phyloP scores from a whole-genome alignment of 2,113 vertebrate species.

The Mastomys coucha region DNA sequence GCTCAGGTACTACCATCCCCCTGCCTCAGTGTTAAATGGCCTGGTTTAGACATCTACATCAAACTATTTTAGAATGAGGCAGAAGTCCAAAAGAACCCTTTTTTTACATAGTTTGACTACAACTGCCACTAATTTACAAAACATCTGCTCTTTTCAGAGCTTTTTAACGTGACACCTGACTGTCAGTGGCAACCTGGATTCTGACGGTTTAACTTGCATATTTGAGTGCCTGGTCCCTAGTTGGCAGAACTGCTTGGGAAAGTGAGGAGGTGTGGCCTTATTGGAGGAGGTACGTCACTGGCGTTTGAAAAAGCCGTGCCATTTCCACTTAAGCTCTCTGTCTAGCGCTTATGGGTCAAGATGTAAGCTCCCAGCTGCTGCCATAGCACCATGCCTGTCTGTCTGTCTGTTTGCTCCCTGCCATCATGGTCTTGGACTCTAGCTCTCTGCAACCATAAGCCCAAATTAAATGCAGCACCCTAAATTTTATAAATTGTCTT shows the following conservation, averaged over 20 bases:
- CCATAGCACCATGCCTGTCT: neutral
- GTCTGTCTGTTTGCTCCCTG: neutral
- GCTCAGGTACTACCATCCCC: neutral
- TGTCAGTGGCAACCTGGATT: neutral
- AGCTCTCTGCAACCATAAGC: neutral
- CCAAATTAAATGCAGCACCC: neutral
- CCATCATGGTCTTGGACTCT: neutral
- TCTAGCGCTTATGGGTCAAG: neutral
- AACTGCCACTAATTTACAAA: neutral
- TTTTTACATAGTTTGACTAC: neutral
- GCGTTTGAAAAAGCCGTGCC: neutral
- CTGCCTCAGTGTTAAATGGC: neutral
- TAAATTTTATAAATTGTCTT: neutral
- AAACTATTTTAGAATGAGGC: constrained; percentile 17
- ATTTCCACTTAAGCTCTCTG: neutral
- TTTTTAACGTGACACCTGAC: neutral
- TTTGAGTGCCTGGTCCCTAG: neutral
- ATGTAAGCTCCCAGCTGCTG: neutral
- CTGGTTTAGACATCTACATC: neutral
- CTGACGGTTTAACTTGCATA: neutral
- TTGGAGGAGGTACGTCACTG: neutral
- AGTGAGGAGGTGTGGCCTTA: neutral
- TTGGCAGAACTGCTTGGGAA: neutral
- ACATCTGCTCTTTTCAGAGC: neutral
- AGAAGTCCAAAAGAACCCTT: neutral